Percentiles rank a stretch among this genome's conserved stretches.
These are phyloP conservation scores for Sitta europaea DNA, from an alignment of 2,113 vertebrate species.

Conservation along the genomic window DNA sequence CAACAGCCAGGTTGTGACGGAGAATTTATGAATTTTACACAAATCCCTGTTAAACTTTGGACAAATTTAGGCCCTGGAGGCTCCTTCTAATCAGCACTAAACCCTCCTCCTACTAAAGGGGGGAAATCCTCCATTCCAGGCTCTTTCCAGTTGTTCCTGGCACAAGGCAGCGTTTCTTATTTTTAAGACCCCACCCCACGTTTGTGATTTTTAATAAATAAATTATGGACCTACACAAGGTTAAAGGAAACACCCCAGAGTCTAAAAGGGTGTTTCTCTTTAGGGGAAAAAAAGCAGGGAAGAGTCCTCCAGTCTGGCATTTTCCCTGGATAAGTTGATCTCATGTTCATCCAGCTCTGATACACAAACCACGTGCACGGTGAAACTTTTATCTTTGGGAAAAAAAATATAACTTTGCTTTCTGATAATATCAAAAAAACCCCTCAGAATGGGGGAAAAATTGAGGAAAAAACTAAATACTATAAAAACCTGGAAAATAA, in stretches of 20 bases:
- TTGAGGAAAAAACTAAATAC: not conserved
- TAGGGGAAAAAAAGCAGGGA: not conserved
- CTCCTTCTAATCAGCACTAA: not conserved
- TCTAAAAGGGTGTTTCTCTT: not conserved
- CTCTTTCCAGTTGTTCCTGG: not conserved
- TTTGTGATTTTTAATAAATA: not conserved
- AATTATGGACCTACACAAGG: not conserved
- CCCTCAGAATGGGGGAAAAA: not conserved
- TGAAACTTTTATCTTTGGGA: not conserved
- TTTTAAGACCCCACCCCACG: not conserved
- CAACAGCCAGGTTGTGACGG: not conserved
- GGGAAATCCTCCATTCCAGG: not conserved
- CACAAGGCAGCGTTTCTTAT: not conserved
- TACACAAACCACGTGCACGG: not conserved
- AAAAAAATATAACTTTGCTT: not conserved
- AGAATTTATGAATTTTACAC: not conserved
- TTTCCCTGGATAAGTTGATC: not conserved
- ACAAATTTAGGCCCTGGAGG: not conserved
- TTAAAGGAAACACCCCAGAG: not conserved
- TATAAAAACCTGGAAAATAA: conserved; percentile 31
- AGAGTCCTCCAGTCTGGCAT: not conserved
- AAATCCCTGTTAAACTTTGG: not conserved
- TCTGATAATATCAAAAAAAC: not conserved
- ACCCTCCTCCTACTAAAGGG: not conserved
- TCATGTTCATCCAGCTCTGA: not conserved